phyloP scores from a whole-genome alignment of 2,113 vertebrate species.

The Speoplatyrhinus poulsoni region DNA sequence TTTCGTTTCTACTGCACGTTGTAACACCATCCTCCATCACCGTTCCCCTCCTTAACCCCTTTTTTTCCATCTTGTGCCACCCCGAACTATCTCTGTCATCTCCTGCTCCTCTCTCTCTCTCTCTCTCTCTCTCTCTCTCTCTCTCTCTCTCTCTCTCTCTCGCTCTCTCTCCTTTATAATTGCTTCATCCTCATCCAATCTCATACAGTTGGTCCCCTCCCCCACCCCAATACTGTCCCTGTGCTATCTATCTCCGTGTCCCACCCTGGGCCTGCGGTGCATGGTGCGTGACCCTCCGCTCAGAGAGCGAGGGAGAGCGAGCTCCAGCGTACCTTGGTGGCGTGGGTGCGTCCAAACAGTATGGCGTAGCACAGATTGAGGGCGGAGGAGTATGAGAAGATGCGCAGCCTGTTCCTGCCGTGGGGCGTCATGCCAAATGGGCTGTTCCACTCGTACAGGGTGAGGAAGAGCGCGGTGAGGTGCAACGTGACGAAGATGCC shows the following conservation, averaged over 20 bases:
- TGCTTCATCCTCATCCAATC: not conserved
- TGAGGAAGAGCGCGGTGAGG: conserved; percentile 91
- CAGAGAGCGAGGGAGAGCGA: not conserved
- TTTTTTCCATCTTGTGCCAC: conserved; percentile 48
- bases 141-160: conserved; percentile 1
- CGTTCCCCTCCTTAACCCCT: conserved; percentile 55
- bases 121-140: conserved; percentile 1
- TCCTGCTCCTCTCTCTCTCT: conserved; percentile 10
- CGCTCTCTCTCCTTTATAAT: not conserved
- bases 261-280: not conserved
- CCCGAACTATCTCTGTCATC: conserved; percentile 24
- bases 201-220: not conserved
- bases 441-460: conserved; percentile 96
- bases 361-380: conserved; percentile 98
- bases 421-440: conserved; percentile 95
- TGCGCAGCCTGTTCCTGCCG: conserved; percentile 85
- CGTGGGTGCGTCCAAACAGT: conserved; percentile 91
- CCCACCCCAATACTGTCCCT: not conserved
- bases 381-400: conserved; percentile 96
- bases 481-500: conserved; percentile 93
- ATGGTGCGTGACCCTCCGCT: no score
- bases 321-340: conserved; percentile 82
- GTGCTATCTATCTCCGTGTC: not conserved
- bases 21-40: conserved; percentile 59
- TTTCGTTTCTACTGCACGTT: conserved; percentile 22